Conservation (phyloP, 2,888 invertebrate genomes). For the Trissonchulus sp. region DNA sequence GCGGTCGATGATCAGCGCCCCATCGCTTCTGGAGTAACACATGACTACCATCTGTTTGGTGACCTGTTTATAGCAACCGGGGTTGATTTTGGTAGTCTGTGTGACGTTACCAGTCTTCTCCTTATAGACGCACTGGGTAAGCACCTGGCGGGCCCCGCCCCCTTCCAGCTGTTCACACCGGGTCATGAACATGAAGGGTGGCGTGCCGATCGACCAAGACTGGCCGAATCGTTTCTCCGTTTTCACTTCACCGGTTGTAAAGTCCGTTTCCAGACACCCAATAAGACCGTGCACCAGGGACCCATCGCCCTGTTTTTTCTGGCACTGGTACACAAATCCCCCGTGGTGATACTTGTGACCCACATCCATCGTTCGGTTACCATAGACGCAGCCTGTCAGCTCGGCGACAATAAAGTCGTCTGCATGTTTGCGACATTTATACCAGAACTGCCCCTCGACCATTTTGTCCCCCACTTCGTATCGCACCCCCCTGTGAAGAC, state of each 20-base stretch:
- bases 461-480: constrained; percentile 4
- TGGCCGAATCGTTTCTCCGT: constrained; percentile 6
- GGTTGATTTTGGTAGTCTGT: not conserved
- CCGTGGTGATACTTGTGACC: constrained; percentile 11
- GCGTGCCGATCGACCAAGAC: not conserved
- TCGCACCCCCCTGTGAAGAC: not conserved
- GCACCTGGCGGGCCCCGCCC: not conserved
- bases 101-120: not conserved
- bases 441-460: constrained; percentile 15
- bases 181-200: constrained; percentile 22
- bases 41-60: not conserved
- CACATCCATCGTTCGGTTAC: constrained; percentile 12
- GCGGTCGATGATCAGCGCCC: constrained; percentile 14
- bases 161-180: constrained; percentile 5
- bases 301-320: not conserved
- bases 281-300: constrained; percentile 11
- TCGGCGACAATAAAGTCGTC: constrained; percentile 19
- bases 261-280: constrained; percentile 15
- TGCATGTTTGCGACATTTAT: not conserved
- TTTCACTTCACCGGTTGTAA: not conserved
- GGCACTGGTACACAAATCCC: constrained; percentile 16
- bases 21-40: constrained; percentile 18
- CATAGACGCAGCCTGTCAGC: constrained; percentile 19
- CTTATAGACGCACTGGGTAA: not conserved
- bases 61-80: constrained; percentile 12